phyloP scores from a whole-genome alignment of 2,797 vertebrate species.

The Sternotherus odoratus region DNA sequence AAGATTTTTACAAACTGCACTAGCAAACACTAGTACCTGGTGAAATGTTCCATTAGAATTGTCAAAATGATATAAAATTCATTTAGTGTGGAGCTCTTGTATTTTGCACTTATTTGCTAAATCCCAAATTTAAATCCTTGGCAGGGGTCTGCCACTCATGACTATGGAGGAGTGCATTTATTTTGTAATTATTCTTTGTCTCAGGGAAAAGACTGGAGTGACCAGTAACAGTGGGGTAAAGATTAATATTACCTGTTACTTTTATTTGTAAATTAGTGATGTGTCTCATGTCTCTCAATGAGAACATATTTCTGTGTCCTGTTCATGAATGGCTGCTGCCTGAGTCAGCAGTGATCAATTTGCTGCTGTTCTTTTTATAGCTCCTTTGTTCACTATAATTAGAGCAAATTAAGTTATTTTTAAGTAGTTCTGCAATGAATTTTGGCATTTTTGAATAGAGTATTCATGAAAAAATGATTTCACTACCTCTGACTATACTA shows the following conservation, averaged over 20 bases:
- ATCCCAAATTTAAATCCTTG: not conserved
- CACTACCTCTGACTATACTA: not conserved
- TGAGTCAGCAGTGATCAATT: not conserved
- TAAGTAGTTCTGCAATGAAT: not conserved
- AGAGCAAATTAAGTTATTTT: not conserved
- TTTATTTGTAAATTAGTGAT: not conserved
- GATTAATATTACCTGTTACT: not conserved
- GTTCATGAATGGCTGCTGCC: not conserved
- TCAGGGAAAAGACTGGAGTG: not conserved
- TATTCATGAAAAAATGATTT: not conserved
- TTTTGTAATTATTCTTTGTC: not conserved
- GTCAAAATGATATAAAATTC: not conserved
- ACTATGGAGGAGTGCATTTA: not conserved
- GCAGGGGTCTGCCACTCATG: not conserved
- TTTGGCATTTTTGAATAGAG: not conserved
- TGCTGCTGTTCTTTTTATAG: not conserved
- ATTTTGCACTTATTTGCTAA: not conserved
- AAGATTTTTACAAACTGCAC: not conserved
- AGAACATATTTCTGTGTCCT: not conserved
- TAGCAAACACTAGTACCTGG: not conserved
- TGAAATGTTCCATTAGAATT: not conserved
- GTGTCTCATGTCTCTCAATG: not conserved
- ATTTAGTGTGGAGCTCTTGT: not conserved
- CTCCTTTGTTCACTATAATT: not conserved
- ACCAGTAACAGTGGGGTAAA: not conserved